Evolutionary conservation across 2,797 vertebrate genomes (phyloP).

Genomic region (Chaenodraco wilsoni): DNA sequence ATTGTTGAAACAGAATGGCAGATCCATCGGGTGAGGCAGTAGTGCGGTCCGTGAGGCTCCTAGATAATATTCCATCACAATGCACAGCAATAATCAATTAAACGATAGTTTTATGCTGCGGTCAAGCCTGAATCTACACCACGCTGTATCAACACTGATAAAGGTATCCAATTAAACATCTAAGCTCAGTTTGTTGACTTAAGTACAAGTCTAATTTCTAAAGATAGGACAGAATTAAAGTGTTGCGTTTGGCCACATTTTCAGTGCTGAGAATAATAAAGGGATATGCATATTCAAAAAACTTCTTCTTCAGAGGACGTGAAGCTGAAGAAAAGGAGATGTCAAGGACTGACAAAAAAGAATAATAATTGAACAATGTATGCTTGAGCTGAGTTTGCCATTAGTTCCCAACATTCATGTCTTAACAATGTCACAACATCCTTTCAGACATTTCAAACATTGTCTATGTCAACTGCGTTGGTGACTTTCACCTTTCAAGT

Average conservation of each 20-base stretch:
- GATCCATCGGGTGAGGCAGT: conserved; percentile 4
- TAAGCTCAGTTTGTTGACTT: not conserved
- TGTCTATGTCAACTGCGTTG: conserved; percentile 25
- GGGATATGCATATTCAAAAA: conserved; percentile 8
- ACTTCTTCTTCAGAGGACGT: not conserved
- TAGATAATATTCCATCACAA: conserved; percentile 2
- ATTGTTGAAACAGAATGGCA: conserved; percentile 18
- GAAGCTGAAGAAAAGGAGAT: conserved; percentile 16
- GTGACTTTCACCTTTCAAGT: conserved; percentile 53
- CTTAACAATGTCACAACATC: conserved; percentile 16
- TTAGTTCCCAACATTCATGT: conserved; percentile 37
- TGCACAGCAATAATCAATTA: not conserved
- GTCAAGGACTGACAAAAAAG: not conserved
- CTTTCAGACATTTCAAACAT: conserved; percentile 21
- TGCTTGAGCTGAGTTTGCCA: conserved; percentile 22
- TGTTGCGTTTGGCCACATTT: conserved; percentile 8
- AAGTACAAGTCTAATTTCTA: conserved; percentile 4
- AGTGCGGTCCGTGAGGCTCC: not conserved
- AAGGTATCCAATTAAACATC: not conserved
- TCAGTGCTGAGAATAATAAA: conserved; percentile 16
- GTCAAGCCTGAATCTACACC: not conserved
- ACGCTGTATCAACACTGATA: not conserved
- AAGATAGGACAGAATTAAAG: conserved; percentile 3
- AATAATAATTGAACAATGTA: not conserved
- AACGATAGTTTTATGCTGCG: not conserved